Evolutionary conservation across 2,888 invertebrate genomes (phyloP), one percentile per base, ranked within the genome.

Genomic region (Cataglyphis rosenhaueri): DNA sequence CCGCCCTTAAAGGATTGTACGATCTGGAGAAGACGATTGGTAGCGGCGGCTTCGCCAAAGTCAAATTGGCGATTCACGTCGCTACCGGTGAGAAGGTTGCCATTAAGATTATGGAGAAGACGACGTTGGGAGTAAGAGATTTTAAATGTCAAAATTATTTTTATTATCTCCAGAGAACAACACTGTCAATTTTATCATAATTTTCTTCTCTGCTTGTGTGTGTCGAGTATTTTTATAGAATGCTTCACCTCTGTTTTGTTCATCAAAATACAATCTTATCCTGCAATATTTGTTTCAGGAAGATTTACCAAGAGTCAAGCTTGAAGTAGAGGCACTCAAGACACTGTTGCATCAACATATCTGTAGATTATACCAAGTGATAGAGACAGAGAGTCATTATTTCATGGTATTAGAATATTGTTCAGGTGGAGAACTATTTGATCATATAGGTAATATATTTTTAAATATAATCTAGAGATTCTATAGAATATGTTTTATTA

Each of bases 331-430:
- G 89, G 97, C 97, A 0, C 95, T 97, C 92, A 97, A 97, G 92
- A 95, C 95, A 65, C 94, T 97, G 25, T 95, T 95, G 38, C 97
- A 97, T 94, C 96, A 96, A 90, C 96, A 97, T 90, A 97, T 98
- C 86, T 97, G 97, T 92, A 97, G 97, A 93, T 94, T 98, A 48
- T 97, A 96, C 94, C 97, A 98, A 95, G 97, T 97, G 3, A 96
- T 97, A 84, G 97, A 98, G 94, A 97, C 97, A 0, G 96, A 96
- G 0, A 95, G 96, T 9, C 96, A 97, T 92, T 97, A 97, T 92
- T 97, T 96, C 92, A 96, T 98, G 94, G 95, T 97, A n/a, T 96
- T 98, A 92, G 98, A 98, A 95, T 97, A 97, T 92, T 98, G 97
- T 92, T 96, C 97, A 57, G 97, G 97, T 57, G 98, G 98, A 57